Evolutionary conservation across 2,797 vertebrate genomes (phyloP).

Genomic region (Morelia viridis): DNA sequence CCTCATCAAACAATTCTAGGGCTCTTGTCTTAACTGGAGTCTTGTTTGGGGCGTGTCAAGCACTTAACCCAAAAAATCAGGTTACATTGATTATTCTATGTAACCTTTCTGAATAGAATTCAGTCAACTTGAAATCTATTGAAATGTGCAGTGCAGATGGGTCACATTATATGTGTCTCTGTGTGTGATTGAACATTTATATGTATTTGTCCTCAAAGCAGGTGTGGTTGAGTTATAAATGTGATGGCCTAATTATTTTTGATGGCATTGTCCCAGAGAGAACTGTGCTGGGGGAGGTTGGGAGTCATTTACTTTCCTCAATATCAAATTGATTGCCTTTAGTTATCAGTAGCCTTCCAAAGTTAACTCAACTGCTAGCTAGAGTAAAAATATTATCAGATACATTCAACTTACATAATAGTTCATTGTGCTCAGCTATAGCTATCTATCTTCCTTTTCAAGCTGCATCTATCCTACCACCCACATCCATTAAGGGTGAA

Average conservation of each 20-base stretch:
- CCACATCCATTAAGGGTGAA: slow-evolving; percentile 72
- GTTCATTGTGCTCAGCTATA: slow-evolving; percentile 74
- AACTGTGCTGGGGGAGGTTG: slow-evolving; percentile 60
- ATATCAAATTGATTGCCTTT: slow-evolving; percentile 52
- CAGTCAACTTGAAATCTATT: slow-evolving; percentile 43
- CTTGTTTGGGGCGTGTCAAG: slow-evolving; percentile 55
- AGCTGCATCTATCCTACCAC: slow-evolving; percentile 69
- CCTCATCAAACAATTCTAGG: neutral
- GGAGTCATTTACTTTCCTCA: slow-evolving; percentile 52
- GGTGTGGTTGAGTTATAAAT: slow-evolving; percentile 64
- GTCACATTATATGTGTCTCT: neutral
- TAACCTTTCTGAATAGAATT: slow-evolving; percentile 71
- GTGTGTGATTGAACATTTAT: neutral
- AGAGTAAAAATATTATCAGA: slow-evolving; percentile 59
- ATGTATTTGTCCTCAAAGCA: slow-evolving; percentile 45
- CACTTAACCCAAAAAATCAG: slow-evolving; percentile 62
- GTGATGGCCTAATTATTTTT: slow-evolving; percentile 52
- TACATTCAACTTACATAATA: slow-evolving; percentile 82
- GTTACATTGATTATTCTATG: slow-evolving; percentile 35
- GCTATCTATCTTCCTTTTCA: slow-evolving; percentile 76
- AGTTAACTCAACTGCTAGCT: slow-evolving; percentile 70
- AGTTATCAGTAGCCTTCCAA: slow-evolving; percentile 61
- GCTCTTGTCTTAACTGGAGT: slow-evolving; percentile 18
- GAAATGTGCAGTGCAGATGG: slow-evolving; percentile 66
- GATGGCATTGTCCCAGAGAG: slow-evolving; percentile 62